phyloP scores from a whole-genome alignment of 1,140 invertebrate genomes.

The Leptinotarsa undecemlineata region DNA sequence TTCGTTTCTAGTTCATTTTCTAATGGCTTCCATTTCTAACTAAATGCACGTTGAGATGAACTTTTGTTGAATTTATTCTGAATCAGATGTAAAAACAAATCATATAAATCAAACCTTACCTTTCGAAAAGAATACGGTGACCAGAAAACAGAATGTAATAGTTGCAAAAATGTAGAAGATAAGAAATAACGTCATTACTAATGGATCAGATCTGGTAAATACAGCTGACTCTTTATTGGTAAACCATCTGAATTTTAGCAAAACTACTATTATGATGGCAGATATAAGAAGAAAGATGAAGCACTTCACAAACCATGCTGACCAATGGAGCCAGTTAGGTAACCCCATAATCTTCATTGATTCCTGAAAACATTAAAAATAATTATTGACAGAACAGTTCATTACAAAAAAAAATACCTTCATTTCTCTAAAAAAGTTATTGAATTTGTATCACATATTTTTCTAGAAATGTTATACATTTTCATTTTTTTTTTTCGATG shows the following conservation, averaged over 20 bases:
- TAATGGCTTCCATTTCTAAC: too few species aligned
- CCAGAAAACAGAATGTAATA: slow-evolving; percentile 70
- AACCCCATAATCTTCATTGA: slow-evolving; percentile 71
- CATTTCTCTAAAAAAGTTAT: not conserved
- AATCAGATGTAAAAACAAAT: too few species aligned
- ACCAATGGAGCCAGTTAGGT: slow-evolving; percentile 80
- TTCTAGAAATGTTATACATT: not conserved
- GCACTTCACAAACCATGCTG: slow-evolving; percentile 80
- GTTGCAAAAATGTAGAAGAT: slow-evolving; percentile 61
- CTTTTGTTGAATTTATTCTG: too few species aligned
- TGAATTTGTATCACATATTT: not conserved
- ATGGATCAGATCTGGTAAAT: slow-evolving; percentile 43
- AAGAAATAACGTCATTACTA: slow-evolving; percentile 58
- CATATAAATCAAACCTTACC: slow-evolving; percentile 56
- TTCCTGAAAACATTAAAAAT: slow-evolving; percentile 37
- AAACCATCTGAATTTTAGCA: slow-evolving; percentile 46
- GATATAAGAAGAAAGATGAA: slow-evolving; percentile 72
- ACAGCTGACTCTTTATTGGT: slow-evolving; percentile 41
- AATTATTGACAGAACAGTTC: not conserved
- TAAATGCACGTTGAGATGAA: too few species aligned
- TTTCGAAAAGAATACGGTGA: slow-evolving; percentile 71
- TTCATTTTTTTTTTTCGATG: not conserved
- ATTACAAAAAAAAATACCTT: not conserved
- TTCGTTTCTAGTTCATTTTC: too few species aligned
- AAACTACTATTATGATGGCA: slow-evolving; percentile 60